Evolutionary conservation across 2,797 vertebrate species (phyloP), one percentile per base, ranked within the genome.

Genomic region (Enteromius unitaeniatus): DNA sequence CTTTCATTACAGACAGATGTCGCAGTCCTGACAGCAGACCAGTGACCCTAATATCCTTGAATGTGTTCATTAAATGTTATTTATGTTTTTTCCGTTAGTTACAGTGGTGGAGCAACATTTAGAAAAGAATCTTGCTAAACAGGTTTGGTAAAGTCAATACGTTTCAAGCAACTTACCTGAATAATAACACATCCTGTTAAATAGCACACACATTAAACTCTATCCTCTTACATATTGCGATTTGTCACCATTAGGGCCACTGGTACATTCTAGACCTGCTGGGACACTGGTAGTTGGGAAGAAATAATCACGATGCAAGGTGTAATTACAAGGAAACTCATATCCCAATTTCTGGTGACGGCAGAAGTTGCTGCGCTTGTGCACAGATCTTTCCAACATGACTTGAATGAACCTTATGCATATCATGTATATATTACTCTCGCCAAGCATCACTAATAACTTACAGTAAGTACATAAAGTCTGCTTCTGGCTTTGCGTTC

Each of bases 1-100:
- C 86, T 74, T 77, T 62, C 78, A 73, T 67, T 51, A n/a, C 2
- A 69, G 14, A 58, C 51, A 62, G 55, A 26, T 64, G 21, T 47
- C 19, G 10, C 34, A 0, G 0, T n/a, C 21, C 47, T 60, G 23
- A 45, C 11, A 45, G 13, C 15, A 67, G 49, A 83, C 3, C 49
- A 21, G 17, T 65, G 26, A 6, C 23, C 26, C 42, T 64, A 31
- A 64, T 37, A 45, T 64, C 15, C 55, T 26, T 31, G 10, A 49
- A 45, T 13, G 42, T 31, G 17, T 45, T 62, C 64, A 45, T 47
- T 47, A 78, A 78, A 60, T 19, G 10, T 9, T 6, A 3, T 23
- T 60, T 17, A 26, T 47, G 26, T 34, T 78, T 60, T 60, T 42
- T 42, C 74, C 40, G 17, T 13, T 28, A 10, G 23, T 15, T 49